Evolutionary conservation across 53 echinoderm and acorn worm genomes (phyloP).

Genomic region (Actinopyga echinites): DNA sequence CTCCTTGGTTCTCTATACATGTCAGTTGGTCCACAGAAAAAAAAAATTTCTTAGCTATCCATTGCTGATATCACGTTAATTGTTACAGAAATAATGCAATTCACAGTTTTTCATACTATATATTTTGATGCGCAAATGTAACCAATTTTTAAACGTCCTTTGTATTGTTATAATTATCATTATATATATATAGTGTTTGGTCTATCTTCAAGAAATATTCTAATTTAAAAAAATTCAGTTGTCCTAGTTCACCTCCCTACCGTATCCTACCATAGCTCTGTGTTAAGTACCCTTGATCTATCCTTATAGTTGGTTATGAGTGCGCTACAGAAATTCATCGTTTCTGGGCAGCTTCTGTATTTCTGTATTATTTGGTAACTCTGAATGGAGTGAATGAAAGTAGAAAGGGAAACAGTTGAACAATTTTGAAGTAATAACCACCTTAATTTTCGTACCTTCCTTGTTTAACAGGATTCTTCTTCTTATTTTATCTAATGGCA

Average conservation of each 20-base stretch:
- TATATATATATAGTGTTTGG: slow-evolving; percentile 43
- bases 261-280: not conserved
- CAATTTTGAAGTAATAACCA: slow-evolving; percentile 24
- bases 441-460: slow-evolving; percentile 36
- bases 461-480: not conserved
- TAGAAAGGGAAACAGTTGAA: not conserved
- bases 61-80: slow-evolving; percentile 33
- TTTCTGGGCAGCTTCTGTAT: too few relatives aligned
- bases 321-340: not conserved
- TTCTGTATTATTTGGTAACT: not conserved
- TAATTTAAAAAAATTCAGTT: slow-evolving; percentile 1
- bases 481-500: not conserved
- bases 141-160: slow-evolving; percentile 40
- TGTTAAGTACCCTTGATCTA: not conserved
- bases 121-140: slow-evolving; percentile 43
- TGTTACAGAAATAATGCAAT: slow-evolving; percentile 42
- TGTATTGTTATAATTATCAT: slow-evolving; percentile 37
- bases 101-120: slow-evolving; percentile 39
- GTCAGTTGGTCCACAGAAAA: too few relatives aligned
- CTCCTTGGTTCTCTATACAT: too few relatives aligned
- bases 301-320: slow-evolving; percentile 17
- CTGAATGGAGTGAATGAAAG: slow-evolving; percentile 4
- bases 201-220: slow-evolving; percentile 34
- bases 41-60: not conserved
- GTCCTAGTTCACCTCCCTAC: slow-evolving; percentile 6